Evolutionary conservation across 2,797 vertebrate genomes (phyloP).

Genomic region (Alcedo quadribrachys): DNA sequence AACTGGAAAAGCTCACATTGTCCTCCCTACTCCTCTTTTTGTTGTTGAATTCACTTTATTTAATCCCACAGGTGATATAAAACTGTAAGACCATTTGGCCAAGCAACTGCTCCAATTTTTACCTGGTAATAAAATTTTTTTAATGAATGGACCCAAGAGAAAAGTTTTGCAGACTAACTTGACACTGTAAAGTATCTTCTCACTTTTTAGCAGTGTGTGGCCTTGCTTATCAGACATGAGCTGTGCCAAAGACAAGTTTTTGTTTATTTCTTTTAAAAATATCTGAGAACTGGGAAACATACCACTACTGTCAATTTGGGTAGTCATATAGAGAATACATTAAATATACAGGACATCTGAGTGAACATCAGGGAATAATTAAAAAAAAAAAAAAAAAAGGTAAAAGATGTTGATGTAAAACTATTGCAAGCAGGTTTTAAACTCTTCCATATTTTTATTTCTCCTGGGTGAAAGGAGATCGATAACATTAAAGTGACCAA

Average conservation of each 20-base stretch:
- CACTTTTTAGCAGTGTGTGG: conserved; percentile 23
- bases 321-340: background rate
- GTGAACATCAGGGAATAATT: background rate
- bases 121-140: conserved; percentile 45
- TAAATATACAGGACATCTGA: background rate
- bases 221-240: background rate
- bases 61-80: conserved; percentile 31
- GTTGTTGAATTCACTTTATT: conserved; percentile 37
- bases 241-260: background rate
- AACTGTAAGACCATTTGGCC: background rate
- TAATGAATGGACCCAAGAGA: conserved; percentile 8
- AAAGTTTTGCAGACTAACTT: background rate
- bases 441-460: background rate
- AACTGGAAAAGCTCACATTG: background rate
- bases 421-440: background rate
- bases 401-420: background rate
- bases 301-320: background rate
- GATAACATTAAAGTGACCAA: background rate
- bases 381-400: background rate
- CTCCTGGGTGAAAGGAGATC: background rate
- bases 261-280: background rate
- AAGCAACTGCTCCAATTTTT: conserved; percentile 31
- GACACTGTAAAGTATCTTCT: conserved; percentile 9
- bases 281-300: background rate
- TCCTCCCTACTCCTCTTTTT: background rate